A percentile compares a stretch with the other conserved stretches of the same genome.
phyloP scores from a whole-genome alignment of 2,888 invertebrate genomes.

The Acanthacorydalis orientalis region DNA sequence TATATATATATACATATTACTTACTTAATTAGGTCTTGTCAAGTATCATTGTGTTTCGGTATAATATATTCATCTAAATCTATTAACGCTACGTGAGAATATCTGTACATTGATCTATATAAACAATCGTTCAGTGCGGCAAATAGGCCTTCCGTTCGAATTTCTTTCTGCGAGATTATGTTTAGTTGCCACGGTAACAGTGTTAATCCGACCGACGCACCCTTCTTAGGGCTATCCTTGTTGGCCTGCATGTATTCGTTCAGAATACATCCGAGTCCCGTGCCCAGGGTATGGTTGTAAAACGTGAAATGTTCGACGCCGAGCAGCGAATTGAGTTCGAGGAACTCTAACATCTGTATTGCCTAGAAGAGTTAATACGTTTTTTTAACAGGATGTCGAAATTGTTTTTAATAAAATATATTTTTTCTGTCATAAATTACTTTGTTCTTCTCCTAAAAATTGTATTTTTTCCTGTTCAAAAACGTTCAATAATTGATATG shows the following conservation, averaged over 20 bases:
- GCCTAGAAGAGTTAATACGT: constrained; percentile 29
- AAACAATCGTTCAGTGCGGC: constrained; percentile 87
- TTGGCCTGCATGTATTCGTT: constrained; percentile 38
- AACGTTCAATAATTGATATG: too few relatives aligned
- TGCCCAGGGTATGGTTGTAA: constrained; percentile 77
- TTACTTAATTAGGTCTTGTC: constrained; percentile 54
- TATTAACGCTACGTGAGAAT: constrained; percentile 66
- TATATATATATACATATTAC: constrained; percentile 10
- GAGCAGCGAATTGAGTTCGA: constrained; percentile 69
- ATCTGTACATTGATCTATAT: constrained; percentile 74
- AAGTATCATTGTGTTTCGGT: constrained; percentile 59
- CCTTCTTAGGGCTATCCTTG: constrained; percentile 16
- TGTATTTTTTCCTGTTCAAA: too few relatives aligned
- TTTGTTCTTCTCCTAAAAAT: too few relatives aligned
- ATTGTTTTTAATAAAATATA: too few relatives aligned
- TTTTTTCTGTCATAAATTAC: too few relatives aligned
- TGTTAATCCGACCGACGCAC: constrained; percentile 43
- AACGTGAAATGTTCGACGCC: constrained; percentile 80
- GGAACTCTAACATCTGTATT: constrained; percentile 72
- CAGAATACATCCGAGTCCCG: constrained; percentile 59
- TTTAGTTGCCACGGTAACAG: constrained; percentile 72
- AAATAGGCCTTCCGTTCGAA: constrained; percentile 81
- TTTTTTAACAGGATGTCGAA: too few relatives aligned
- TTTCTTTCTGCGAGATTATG: constrained; percentile 75
- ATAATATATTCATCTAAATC: constrained; percentile 83